A percentile compares a stretch with the other conserved stretches of the same genome.
phyloP scores from a whole-genome alignment of 2,888 invertebrate species.

The Macropis europaea region DNA sequence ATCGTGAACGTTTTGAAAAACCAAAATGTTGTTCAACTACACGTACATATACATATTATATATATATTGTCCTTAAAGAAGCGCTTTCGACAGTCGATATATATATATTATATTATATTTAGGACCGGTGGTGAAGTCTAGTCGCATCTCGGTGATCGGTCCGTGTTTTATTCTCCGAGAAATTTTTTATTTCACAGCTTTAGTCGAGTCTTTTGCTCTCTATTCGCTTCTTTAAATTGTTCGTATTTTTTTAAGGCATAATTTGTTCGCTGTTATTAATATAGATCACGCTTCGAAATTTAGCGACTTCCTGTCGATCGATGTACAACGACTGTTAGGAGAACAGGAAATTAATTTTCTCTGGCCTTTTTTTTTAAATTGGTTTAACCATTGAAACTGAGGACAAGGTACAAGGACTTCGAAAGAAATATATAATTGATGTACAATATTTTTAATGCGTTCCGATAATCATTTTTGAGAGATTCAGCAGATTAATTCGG shows the following conservation, averaged over 20 bases:
- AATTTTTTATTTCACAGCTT: not conserved
- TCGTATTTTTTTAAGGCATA: not conserved
- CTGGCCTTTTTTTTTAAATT: not conserved
- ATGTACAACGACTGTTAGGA: slow-evolving; percentile 32
- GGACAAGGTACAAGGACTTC: not conserved
- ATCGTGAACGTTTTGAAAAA: slow-evolving; percentile 74
- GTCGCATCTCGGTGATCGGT: slow-evolving; percentile 58
- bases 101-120: slow-evolving; percentile 27
- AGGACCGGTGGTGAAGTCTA: slow-evolving; percentile 50
- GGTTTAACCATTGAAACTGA: slow-evolving; percentile 15
- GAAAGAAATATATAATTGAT: too few relatives aligned
- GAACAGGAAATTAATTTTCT: not conserved
- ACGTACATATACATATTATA: slow-evolving; percentile 55
- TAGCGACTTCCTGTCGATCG: not conserved
- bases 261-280: not conserved
- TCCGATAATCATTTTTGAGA: not conserved
- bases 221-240: not conserved
- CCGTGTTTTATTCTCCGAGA: slow-evolving; percentile 13
- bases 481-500: too few relatives aligned
- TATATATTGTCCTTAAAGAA: slow-evolving; percentile 44
- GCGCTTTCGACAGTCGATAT: slow-evolving; percentile 52
- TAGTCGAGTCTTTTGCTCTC: slow-evolving; percentile 8
- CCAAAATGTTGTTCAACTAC: slow-evolving; percentile 79
- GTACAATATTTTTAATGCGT: not conserved
- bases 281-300: too few relatives aligned